Conservation (phyloP, 2,113 vertebrate species). For the Halichoeres trimaculatus region DNA sequence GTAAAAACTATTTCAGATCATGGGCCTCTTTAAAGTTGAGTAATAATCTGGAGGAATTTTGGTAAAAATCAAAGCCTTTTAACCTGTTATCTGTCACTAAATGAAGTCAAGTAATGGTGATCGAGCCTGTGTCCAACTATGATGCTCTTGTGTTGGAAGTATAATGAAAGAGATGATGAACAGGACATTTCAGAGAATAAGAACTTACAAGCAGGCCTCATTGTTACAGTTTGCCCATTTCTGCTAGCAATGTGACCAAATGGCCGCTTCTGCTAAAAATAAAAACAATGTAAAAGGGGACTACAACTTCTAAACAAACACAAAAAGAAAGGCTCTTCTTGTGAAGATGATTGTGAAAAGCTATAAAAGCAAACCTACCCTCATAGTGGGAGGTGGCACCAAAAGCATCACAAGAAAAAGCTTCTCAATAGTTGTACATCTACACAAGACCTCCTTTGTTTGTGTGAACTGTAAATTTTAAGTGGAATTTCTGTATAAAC, state of each 20-base stretch:
- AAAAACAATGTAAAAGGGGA: too few species aligned
- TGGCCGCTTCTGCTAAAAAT: too few species aligned
- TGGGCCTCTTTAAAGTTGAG: not conserved
- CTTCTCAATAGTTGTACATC: too few species aligned
- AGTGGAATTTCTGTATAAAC: not conserved
- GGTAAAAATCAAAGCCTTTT: not conserved
- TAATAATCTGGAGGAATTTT: not conserved
- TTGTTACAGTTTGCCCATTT: too few species aligned
- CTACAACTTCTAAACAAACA: too few species aligned
- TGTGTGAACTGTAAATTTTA: not conserved
- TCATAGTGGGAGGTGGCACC: too few species aligned
- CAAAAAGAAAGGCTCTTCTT: too few species aligned
- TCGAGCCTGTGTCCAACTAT: not conserved
- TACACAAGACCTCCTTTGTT: too few species aligned
- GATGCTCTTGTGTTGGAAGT: not conserved
- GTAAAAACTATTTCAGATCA: conserved; percentile 16
- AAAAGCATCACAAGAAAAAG: not conserved
- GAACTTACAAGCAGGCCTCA: not conserved
- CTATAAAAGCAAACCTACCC: too few species aligned
- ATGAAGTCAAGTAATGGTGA: not conserved
- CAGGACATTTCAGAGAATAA: not conserved
- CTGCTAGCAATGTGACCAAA: too few species aligned
- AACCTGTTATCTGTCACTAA: not conserved
- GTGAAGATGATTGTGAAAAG: too few species aligned
- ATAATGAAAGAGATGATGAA: not conserved